Conservation (phyloP, 1,140 invertebrate genomes). For the Saccostrea cuccullata region DNA sequence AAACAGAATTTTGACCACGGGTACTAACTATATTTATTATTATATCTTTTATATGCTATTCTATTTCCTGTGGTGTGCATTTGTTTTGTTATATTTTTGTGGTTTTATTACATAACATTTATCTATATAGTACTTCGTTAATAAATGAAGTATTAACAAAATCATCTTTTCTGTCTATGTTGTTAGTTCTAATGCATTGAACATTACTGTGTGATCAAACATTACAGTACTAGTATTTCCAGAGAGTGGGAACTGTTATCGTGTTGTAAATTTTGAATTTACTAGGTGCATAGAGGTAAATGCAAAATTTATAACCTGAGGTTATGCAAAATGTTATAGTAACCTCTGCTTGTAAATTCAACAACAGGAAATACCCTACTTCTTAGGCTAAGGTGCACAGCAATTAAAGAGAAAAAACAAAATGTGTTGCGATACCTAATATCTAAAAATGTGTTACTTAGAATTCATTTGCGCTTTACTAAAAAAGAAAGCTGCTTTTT, state of each 20-base stretch:
- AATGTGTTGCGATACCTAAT: neutral
- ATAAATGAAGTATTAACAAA: slow-evolving; percentile 15
- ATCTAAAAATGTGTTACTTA: neutral
- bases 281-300: no score
- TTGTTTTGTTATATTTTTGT: slow-evolving; percentile 29
- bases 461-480: neutral
- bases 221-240: no score
- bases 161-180: neutral
- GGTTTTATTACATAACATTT: neutral
- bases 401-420: neutral
- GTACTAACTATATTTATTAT: slow-evolving; percentile 21
- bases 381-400: neutral
- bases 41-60: slow-evolving; percentile 8
- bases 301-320: no score
- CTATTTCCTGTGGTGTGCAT: slow-evolving; percentile 21
- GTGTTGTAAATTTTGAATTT: no score
- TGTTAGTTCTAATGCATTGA: neutral
- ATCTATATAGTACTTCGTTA: neutral
- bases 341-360: neutral
- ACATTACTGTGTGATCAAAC: neutral
- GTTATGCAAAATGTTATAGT: no score
- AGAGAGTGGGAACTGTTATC: no score
- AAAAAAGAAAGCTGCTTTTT: neutral
- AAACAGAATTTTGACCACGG: slow-evolving; percentile 23
- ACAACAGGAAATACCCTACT: neutral